Evolutionary conservation across 1,140 invertebrate genomes (phyloP).

Genomic region (Chrysoperla carnea): DNA sequence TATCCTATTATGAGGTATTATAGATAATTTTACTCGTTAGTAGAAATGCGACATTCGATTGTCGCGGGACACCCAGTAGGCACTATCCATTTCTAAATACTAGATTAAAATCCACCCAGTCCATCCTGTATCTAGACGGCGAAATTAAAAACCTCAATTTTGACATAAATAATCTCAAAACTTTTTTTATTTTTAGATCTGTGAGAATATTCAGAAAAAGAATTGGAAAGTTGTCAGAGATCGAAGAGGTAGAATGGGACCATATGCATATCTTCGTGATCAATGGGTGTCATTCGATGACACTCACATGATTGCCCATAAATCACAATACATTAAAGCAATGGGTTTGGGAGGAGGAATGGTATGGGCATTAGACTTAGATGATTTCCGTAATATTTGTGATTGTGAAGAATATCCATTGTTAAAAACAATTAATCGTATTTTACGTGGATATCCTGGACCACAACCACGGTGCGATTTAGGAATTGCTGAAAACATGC

Average conservation of each 20-base stretch:
- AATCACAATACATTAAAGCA: slow-evolving; percentile 54
- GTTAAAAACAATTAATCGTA: slow-evolving; percentile 57
- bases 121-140: too few species aligned
- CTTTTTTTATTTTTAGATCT: slow-evolving; percentile 32
- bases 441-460: slow-evolving; percentile 40
- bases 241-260: slow-evolving; percentile 47
- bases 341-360: slow-evolving; percentile 66
- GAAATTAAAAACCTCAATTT: too few species aligned
- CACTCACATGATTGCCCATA: slow-evolving; percentile 47
- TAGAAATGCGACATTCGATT: too few species aligned
- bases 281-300: slow-evolving; percentile 81
- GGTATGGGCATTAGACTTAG: slow-evolving; percentile 70
- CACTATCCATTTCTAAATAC: too few species aligned
- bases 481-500: slow-evolving; percentile 7
- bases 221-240: slow-evolving; percentile 53
- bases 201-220: slow-evolving; percentile 38
- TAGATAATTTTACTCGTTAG: not conserved
- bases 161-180: too few species aligned
- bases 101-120: too few species aligned
- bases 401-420: slow-evolving; percentile 64
- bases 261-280: slow-evolving; percentile 51
- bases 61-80: too few species aligned
- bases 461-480: slow-evolving; percentile 19
- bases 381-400: slow-evolving; percentile 55
- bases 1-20: slow-evolving; percentile 68